Evolutionary conservation across 2,797 vertebrate species (phyloP).

Genomic region (Silurus aristotelis): DNA sequence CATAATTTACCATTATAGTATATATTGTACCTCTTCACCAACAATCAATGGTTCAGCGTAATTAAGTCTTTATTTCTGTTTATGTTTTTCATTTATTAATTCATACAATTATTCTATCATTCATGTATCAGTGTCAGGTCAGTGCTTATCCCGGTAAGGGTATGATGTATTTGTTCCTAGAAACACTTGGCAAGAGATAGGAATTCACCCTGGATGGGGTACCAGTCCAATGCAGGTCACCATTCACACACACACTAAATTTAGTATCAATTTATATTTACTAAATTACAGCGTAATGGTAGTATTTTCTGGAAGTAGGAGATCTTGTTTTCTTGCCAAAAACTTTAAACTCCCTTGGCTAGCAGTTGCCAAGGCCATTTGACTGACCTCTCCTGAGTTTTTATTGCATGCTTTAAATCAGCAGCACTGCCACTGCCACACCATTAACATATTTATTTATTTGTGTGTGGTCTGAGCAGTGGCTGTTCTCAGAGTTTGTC

Average conservation of each 20-base stretch:
- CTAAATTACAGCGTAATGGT: neutral
- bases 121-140: neutral
- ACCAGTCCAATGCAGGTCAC: neutral
- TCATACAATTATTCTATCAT: neutral
- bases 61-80: neutral
- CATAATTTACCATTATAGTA: neutral
- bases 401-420: conserved; percentile 19
- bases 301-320: neutral
- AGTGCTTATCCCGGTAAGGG: neutral
- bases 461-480: conserved; percentile 25
- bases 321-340: conserved; percentile 7
- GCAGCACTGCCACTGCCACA: conserved; percentile 21
- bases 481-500: conserved; percentile 26
- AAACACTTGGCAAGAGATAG: neutral
- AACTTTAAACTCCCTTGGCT: neutral
- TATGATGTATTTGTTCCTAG: neutral
- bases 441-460: conserved; percentile 36
- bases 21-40: neutral
- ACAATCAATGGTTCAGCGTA: neutral
- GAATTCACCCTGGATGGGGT: neutral
- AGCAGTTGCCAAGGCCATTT: neutral
- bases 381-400: conserved; percentile 20
- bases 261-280: neutral
- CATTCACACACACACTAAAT: neutral
- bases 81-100: neutral